phyloP scores from a whole-genome alignment of 2,888 invertebrate genomes.

The Eupithecia pulchellata region DNA sequence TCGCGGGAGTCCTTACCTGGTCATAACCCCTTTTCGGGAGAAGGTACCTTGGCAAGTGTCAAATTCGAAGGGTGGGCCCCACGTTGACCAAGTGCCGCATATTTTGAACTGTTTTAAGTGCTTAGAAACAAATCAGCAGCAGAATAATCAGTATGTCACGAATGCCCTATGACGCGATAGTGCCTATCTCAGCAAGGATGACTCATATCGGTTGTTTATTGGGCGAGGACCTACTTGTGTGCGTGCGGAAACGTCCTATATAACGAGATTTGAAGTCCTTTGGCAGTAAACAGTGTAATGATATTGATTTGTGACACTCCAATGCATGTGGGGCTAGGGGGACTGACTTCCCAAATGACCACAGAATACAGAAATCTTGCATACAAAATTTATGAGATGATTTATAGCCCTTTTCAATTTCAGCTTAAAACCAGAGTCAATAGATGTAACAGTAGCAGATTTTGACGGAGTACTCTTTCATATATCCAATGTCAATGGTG shows the following conservation, averaged over 20 bases:
- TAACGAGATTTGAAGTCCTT: constrained; percentile 72
- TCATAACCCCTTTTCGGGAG: constrained; percentile 75
- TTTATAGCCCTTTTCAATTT: constrained; percentile 62
- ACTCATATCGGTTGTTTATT: constrained; percentile 77
- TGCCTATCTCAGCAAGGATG: constrained; percentile 77
- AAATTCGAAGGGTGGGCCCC: constrained; percentile 81
- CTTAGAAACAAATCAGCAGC: constrained; percentile 47
- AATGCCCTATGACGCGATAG: constrained; percentile 68
- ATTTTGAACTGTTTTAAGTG: constrained; percentile 48
- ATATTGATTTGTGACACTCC: constrained; percentile 51
- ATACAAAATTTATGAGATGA: not conserved
- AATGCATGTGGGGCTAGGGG: constrained; percentile 41
- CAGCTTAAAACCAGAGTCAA: constrained; percentile 97
- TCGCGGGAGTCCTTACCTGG: constrained; percentile 57
- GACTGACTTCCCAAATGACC: constrained; percentile 15
- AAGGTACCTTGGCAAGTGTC: constrained; percentile 79
- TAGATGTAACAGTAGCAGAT: constrained; percentile 97
- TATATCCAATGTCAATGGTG: constrained; percentile 98
- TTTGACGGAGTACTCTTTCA: constrained; percentile 99
- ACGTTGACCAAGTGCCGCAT: constrained; percentile 71
- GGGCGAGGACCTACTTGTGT: constrained; percentile 58
- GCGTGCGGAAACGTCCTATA: constrained; percentile 76
- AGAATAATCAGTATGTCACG: constrained; percentile 56
- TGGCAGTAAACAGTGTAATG: constrained; percentile 68
- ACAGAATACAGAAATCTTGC: not conserved